These are phyloP conservation scores for Nicator chloris DNA, from an alignment of 2,113 vertebrate species.

Conservation along the genomic window DNA sequence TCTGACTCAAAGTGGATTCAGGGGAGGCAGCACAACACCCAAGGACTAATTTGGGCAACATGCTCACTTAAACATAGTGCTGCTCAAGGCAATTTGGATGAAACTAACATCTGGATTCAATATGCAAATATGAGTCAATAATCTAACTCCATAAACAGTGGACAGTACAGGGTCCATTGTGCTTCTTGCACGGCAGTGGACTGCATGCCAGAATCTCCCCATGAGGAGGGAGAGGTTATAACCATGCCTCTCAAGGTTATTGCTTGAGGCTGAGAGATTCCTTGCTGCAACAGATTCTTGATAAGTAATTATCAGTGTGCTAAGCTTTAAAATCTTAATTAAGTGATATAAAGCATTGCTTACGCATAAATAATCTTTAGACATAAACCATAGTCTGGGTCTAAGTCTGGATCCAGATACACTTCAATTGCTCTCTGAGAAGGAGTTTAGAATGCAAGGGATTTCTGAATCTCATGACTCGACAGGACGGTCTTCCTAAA, in stretches of 20 bases:
- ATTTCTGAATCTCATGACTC: neutral
- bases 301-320: neutral
- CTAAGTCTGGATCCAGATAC: neutral
- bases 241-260: neutral
- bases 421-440: neutral
- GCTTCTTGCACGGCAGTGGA: neutral
- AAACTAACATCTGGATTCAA: neutral
- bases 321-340: neutral
- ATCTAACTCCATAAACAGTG: neutral
- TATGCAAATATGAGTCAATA: neutral
- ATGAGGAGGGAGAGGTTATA: too few relatives aligned
- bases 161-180: too few relatives aligned
- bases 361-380: neutral
- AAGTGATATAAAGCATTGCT: neutral
- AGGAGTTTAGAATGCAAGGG: neutral
- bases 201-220: neutral
- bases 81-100: neutral
- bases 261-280: neutral
- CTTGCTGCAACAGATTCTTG: neutral
- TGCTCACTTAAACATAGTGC: neutral
- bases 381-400: neutral
- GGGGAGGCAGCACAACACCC: neutral
- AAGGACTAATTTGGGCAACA: neutral
- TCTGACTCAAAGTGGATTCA: neutral
- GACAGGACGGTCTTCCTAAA: neutral